Evolutionary conservation across 2,888 invertebrate species (phyloP).

Genomic region (Parnassius smintheus): DNA sequence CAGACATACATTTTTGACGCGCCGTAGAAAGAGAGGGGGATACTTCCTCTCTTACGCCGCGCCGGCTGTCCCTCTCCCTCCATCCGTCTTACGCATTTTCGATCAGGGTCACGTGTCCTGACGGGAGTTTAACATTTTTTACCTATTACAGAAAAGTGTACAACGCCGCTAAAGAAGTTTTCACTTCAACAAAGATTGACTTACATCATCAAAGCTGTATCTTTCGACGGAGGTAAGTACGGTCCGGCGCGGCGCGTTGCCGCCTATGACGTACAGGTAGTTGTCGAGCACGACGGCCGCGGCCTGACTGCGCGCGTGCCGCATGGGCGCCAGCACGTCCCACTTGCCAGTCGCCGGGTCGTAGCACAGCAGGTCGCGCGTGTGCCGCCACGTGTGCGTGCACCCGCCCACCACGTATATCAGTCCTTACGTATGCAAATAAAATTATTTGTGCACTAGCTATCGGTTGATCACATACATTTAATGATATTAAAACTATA

Average conservation of each 20-base stretch:
- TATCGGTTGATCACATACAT: too few relatives aligned
- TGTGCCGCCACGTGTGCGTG: constrained; percentile 89
- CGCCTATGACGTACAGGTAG: constrained; percentile 93
- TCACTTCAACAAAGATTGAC: constrained; percentile 23
- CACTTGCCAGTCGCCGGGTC: constrained; percentile 91
- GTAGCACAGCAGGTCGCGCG: constrained; percentile 89
- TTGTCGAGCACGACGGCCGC: constrained; percentile 93
- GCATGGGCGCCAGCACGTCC: constrained; percentile 88
- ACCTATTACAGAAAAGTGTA: too few relatives aligned
- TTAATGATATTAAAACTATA: too few relatives aligned
- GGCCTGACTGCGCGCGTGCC: constrained; percentile 91
- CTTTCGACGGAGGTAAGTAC: constrained; percentile 91
- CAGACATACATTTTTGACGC: too few relatives aligned
- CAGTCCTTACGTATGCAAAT: constrained; percentile 77
- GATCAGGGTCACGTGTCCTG: too few relatives aligned
- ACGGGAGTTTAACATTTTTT: too few relatives aligned
- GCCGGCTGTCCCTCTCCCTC: too few relatives aligned
- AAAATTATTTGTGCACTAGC: too few relatives aligned
- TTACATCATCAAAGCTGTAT: constrained; percentile 89
- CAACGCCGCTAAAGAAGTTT: background rate
- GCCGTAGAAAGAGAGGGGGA: too few relatives aligned
- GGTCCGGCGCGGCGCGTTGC: constrained; percentile 90
- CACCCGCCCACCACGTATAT: constrained; percentile 96
- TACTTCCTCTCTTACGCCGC: too few relatives aligned
- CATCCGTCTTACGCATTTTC: too few relatives aligned